Evolutionary conservation across 2,797 vertebrate species (phyloP).

Genomic region (Takifugu ocellatus): DNA sequence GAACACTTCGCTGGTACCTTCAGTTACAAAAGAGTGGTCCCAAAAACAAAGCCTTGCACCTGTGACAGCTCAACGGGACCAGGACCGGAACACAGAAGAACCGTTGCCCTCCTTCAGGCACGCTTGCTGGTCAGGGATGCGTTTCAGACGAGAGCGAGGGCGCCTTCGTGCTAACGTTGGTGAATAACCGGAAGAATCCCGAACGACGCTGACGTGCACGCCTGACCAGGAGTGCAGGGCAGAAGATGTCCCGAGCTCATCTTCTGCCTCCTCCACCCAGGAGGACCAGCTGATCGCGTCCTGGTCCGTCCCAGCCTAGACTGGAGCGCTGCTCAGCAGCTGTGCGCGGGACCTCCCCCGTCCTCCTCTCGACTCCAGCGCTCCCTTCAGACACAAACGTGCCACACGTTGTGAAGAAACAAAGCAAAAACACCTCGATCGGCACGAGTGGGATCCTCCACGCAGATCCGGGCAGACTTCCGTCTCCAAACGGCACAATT

Average conservation of each 20-base stretch:
- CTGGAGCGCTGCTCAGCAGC: constrained; percentile 75
- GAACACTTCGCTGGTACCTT: constrained; percentile 66
- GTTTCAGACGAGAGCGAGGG: constrained; percentile 55
- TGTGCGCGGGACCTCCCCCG: constrained; percentile 69
- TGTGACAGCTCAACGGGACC: constrained; percentile 38
- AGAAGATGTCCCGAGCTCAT: constrained; percentile 31
- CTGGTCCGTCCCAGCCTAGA: constrained; percentile 56
- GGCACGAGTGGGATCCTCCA: constrained; percentile 52
- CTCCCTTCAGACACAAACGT: constrained; percentile 68
- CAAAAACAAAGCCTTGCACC: constrained; percentile 60
- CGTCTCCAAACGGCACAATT: constrained; percentile 52
- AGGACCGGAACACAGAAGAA: not conserved
- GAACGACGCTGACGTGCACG: constrained; percentile 41
- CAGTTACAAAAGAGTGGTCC: constrained; percentile 55
- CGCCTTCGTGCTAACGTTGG: constrained; percentile 38
- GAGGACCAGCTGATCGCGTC: constrained; percentile 27
- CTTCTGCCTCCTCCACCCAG: constrained; percentile 33
- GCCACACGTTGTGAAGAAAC: constrained; percentile 75
- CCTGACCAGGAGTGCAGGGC: constrained; percentile 43
- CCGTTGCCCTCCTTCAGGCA: constrained; percentile 70
- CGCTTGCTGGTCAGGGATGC: constrained; percentile 70
- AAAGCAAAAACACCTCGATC: constrained; percentile 41
- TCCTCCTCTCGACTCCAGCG: constrained; percentile 73
- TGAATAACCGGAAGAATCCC: constrained; percentile 37
- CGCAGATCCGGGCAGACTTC: constrained; percentile 25